These are phyloP conservation scores for Podarcis cretensis DNA, from an alignment of 2,113 vertebrate species.

Conservation along the genomic window DNA sequence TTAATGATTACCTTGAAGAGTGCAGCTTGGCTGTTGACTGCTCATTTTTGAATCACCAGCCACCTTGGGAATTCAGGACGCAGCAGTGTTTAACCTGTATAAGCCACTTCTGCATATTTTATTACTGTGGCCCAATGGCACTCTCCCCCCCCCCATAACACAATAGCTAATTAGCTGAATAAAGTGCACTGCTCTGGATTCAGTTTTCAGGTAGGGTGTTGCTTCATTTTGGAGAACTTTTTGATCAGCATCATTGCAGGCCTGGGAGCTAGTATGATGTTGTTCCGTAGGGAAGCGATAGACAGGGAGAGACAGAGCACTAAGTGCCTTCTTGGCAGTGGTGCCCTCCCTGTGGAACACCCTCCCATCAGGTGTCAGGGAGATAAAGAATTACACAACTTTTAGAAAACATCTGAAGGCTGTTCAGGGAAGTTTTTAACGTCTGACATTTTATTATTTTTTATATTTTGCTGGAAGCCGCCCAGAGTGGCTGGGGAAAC, in stretches of 20 bases:
- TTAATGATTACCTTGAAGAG: conserved; percentile 21
- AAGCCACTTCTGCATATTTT: neutral
- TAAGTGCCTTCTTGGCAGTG: too few species aligned
- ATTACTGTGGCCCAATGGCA: neutral
- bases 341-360: too few species aligned
- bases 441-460: too few species aligned
- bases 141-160: neutral
- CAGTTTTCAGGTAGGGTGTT: neutral
- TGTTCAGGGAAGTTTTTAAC: too few species aligned
- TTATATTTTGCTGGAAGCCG: too few species aligned
- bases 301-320: neutral
- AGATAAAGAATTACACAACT: too few species aligned
- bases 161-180: neutral
- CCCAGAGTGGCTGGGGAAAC: too few species aligned
- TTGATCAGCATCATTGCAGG: neutral
- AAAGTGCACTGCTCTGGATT: neutral
- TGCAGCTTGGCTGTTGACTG: neutral
- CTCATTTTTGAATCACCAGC: conserved; percentile 16
- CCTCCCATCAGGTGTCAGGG: too few species aligned
- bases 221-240: neutral
- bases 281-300: neutral
- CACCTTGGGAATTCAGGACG: conserved; percentile 2
- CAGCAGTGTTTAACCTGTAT: conserved; percentile 19
- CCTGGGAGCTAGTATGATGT: neutral
- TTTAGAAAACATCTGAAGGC: too few species aligned